A percentile compares a stretch with the other conserved stretches of the same genome.
These are phyloP conservation scores for Chaunax sp. DNA, from an alignment of 2,797 vertebrate genomes.

Conservation along the genomic window DNA sequence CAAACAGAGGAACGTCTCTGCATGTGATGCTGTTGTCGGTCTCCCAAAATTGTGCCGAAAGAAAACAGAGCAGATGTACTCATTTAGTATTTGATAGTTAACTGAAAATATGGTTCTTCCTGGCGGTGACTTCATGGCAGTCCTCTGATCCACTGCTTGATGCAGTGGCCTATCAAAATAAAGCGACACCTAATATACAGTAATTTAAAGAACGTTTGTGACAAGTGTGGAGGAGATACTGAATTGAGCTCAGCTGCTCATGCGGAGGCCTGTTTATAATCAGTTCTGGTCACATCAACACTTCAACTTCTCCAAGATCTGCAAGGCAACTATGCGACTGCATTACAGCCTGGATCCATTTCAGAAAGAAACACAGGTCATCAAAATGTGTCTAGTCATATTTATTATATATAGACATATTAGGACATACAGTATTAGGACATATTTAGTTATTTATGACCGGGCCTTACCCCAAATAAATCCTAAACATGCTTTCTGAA, in stretches of 20 bases:
- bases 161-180: slow-evolving; percentile 6
- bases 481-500: slow-evolving; percentile 13
- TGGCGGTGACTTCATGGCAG: background rate
- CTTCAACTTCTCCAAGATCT: background rate
- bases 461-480: slow-evolving; percentile 3
- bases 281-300: slow-evolving; percentile 24
- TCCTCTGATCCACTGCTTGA: background rate
- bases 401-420: no score
- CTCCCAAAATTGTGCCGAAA: background rate
- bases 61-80: background rate
- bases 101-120: no score
- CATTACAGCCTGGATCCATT: slow-evolving; percentile 4
- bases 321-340: background rate
- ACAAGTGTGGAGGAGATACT: background rate
- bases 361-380: slow-evolving; percentile 7
- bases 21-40: slow-evolving; percentile 13
- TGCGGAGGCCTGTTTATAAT: slow-evolving; percentile 28
- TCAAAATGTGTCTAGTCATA: slow-evolving; percentile 20
- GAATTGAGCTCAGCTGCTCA: slow-evolving; percentile 1
- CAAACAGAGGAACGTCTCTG: slow-evolving; percentile 7
- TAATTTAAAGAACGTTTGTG: background rate
- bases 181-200: slow-evolving; percentile 25
- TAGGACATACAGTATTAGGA: background rate
- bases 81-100: background rate
- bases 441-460: slow-evolving; percentile 21